Evolutionary conservation across 2,888 invertebrate species (phyloP), one percentile per base, ranked within the genome.

Genomic region (Caenorhabditis virilis): DNA sequence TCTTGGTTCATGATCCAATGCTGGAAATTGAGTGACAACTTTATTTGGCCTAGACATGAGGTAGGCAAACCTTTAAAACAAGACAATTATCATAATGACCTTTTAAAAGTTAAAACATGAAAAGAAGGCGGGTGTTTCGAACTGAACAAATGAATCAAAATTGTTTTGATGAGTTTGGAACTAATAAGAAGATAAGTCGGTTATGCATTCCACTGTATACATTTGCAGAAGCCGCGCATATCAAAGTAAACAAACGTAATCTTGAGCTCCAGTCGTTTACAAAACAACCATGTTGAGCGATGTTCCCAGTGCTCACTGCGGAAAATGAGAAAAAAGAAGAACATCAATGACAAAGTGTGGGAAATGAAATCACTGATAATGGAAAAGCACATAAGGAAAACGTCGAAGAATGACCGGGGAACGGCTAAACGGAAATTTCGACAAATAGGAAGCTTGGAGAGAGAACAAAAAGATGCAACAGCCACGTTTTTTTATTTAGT

Each of bases 21-120:
- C 66, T n/a, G 66, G 66, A 47, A 66, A 66, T 46, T 61, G 66
- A 18, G 66, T 66, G 55, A 64, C 58, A 48, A 54, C 48, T 39
- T 64, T 58, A 46, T 46, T 46, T 36, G 59, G 38, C 22, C 59
- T 26, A 16, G 59, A 55, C 63, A 63, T 59, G 11, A 39, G 30
- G 30, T 9, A 13, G 30, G 6, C 13, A 6, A 30, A 30, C 30
- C 30, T 30, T 30, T 30, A 30, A 13, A 30, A 30, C 13, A 6
- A 30, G 13, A 30, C 6, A 30, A 30, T 30, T 9, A 30, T 30
- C 30, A 30, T 23, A 50, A 50, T 18, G 41, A 15, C 27, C 39
- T 9, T 18, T 5, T 16, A 51, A 25, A 7, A 50, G 30, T 16
- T 22, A 35, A 18, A 33, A 20, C 41, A 42, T n/a, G 41, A 25